These are phyloP conservation scores for Limnephilus rhombicus DNA, from an alignment of 2,888 invertebrate species.

Conservation along the genomic window DNA sequence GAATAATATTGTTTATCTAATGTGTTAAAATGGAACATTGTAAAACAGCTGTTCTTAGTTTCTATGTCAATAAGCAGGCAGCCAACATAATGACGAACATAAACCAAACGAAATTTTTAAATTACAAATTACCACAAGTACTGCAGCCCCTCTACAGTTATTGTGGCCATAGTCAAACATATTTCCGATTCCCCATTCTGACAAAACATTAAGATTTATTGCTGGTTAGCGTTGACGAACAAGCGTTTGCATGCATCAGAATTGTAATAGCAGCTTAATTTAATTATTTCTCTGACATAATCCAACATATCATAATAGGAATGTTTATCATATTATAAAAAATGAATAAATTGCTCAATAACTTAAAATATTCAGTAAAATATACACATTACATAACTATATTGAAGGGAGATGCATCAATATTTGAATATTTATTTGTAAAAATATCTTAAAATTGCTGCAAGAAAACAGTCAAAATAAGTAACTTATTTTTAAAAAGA, in stretches of 20 bases:
- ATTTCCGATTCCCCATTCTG: background rate
- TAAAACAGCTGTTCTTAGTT: background rate
- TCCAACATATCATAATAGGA: background rate
- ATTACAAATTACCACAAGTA: background rate
- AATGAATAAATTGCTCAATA: background rate
- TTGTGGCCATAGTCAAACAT: background rate
- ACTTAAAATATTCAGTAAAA: background rate
- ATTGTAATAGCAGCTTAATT: background rate
- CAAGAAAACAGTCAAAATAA: background rate
- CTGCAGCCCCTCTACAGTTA: background rate
- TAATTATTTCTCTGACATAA: background rate
- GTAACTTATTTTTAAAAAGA: background rate
- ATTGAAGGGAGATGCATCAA: background rate
- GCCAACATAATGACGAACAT: background rate
- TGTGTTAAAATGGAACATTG: background rate
- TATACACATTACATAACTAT: background rate
- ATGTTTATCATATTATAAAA: background rate
- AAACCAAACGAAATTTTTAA: background rate
- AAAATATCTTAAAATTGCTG: too few species aligned
- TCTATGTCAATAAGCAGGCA: background rate
- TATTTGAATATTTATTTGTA: background rate
- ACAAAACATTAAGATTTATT: background rate
- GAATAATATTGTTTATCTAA: background rate
- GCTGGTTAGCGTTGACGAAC: background rate
- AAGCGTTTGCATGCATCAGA: background rate